Evolutionary conservation across 1,140 invertebrate genomes (phyloP).

Genomic region (Nebria ingens): DNA sequence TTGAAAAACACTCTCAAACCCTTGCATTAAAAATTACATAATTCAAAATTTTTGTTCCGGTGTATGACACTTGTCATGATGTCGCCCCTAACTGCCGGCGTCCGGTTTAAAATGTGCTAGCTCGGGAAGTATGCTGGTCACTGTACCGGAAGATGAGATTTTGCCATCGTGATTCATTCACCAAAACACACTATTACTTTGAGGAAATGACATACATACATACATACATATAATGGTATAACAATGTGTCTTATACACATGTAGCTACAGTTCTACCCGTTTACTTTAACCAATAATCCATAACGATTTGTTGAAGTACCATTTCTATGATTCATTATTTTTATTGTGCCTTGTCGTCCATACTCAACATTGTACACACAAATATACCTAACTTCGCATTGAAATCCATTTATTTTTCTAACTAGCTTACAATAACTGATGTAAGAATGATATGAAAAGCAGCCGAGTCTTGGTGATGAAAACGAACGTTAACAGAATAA

Average conservation of each 20-base stretch:
- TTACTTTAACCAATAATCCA: too few relatives aligned
- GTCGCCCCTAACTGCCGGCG: slow-evolving; percentile 11
- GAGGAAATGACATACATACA: too few relatives aligned
- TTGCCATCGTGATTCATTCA: background rate
- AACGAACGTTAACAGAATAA: background rate
- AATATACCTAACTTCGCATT: too few relatives aligned
- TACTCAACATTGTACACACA: too few relatives aligned
- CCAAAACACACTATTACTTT: too few relatives aligned
- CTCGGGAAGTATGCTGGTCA: background rate
- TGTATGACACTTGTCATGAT: slow-evolving; percentile 25
- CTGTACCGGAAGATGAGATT: background rate
- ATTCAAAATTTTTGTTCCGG: slow-evolving; percentile 28
- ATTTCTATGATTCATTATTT: too few relatives aligned
- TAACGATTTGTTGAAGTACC: too few relatives aligned
- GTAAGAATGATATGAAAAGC: too few relatives aligned
- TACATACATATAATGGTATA: background rate
- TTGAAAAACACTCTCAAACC: slow-evolving; percentile 19
- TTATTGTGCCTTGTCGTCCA: too few relatives aligned
- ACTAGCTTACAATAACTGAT: too few relatives aligned
- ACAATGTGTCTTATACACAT: background rate
- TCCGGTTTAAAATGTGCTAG: background rate
- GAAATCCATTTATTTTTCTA: too few relatives aligned
- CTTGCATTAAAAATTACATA: slow-evolving; percentile 29
- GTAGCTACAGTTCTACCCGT: too few relatives aligned
- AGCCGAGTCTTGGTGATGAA: background rate